Conservation (phyloP, 2,797 vertebrate species). For the Liparis tanakae region DNA sequence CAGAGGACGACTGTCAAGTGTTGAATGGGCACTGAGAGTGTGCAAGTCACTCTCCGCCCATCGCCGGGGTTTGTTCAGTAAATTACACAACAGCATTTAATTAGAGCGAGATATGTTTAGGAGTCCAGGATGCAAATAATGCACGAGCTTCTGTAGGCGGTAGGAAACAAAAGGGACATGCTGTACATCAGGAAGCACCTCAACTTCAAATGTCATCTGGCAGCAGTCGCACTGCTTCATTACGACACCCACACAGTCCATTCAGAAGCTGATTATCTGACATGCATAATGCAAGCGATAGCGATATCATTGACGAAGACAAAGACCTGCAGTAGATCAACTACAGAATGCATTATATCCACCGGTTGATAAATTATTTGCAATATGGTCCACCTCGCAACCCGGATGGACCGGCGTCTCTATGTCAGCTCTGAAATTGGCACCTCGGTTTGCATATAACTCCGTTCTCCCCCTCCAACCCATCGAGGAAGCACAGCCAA, state of each 20-base stretch:
- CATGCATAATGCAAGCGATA: constrained; percentile 64
- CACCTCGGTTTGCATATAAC: not conserved
- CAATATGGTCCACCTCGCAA: constrained; percentile 23
- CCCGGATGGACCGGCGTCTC: constrained; percentile 1
- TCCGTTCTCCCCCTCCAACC: not conserved
- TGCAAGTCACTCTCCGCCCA: constrained; percentile 47
- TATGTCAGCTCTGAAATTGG: constrained; percentile 29
- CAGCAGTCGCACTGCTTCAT: constrained; percentile 44
- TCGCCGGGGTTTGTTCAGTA: constrained; percentile 59
- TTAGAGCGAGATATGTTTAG: constrained; percentile 46
- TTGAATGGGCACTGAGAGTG: constrained; percentile 53
- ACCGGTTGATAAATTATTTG: constrained; percentile 45
- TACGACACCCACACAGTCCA: constrained; percentile 44
- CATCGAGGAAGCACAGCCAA: constrained; percentile 38
- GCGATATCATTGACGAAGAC: constrained; percentile 41
- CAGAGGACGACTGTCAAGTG: constrained; percentile 52
- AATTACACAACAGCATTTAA: constrained; percentile 55
- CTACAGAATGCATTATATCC: constrained; percentile 25
- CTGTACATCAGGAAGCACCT: constrained; percentile 45
- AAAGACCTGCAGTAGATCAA: constrained; percentile 42
- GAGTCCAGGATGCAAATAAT: constrained; percentile 51
- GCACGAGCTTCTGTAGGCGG: constrained; percentile 47
- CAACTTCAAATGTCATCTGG: constrained; percentile 59
- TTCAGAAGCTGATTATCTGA: constrained; percentile 60
- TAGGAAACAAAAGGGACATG: constrained; percentile 45